Percentiles rank a stretch among this genome's conserved stretches.
phyloP scores from a whole-genome alignment of 2,113 vertebrate species.

The Oreotrochilus melanogaster region DNA sequence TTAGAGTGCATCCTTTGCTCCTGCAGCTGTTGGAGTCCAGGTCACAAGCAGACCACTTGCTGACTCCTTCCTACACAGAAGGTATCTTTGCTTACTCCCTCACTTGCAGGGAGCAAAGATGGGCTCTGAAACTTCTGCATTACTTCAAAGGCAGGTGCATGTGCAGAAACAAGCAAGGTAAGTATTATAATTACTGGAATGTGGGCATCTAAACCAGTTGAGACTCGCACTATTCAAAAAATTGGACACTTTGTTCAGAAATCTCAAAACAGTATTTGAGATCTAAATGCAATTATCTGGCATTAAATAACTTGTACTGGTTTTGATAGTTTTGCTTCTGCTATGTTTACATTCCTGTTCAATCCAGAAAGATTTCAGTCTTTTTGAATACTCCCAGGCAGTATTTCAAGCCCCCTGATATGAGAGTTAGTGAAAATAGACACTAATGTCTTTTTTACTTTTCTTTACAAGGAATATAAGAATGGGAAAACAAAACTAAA shows the following conservation, averaged over 20 bases:
- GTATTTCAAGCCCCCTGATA: neutral
- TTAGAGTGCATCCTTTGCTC: neutral
- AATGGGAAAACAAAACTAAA: neutral
- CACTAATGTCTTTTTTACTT: neutral
- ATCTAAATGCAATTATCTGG: neutral
- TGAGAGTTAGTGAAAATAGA: neutral
- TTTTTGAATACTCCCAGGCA: neutral
- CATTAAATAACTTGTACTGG: neutral
- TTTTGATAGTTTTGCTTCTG: neutral
- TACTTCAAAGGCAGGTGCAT: neutral
- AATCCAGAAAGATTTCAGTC: neutral
- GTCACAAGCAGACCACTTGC: neutral
- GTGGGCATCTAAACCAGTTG: neutral
- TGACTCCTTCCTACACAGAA: neutral
- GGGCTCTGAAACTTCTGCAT: neutral
- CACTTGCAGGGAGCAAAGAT: neutral
- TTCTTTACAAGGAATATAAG: neutral
- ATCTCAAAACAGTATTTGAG: conserved; percentile 4
- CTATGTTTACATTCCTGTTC: neutral
- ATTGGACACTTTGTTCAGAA: neutral
- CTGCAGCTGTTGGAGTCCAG: neutral
- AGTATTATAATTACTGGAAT: neutral
- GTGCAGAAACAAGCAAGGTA: neutral
- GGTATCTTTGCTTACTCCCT: neutral
- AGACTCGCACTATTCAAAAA: neutral